Percentiles rank a stretch among this genome's conserved stretches.
phyloP scores from a whole-genome alignment of 2,888 invertebrate genomes.

The Chymomyza amoena region DNA sequence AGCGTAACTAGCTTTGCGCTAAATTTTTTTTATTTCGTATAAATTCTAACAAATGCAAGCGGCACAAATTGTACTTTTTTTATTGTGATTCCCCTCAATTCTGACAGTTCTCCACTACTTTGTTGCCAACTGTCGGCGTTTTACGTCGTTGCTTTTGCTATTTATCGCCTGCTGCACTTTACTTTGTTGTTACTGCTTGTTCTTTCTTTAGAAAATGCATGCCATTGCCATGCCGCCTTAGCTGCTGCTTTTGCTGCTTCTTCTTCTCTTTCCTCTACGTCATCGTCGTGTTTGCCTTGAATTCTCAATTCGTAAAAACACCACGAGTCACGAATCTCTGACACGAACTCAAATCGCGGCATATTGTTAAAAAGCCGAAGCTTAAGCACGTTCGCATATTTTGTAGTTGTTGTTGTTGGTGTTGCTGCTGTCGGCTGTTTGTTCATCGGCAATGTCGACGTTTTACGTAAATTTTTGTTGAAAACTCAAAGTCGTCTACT shows the following conservation, averaged over 20 bases:
- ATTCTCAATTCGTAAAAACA: slow-evolving; percentile 46
- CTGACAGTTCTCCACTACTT: neutral
- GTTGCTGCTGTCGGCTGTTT: neutral
- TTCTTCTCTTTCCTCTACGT: slow-evolving; percentile 37
- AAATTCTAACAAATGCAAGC: no score
- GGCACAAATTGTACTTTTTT: neutral
- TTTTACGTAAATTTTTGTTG: slow-evolving; percentile 65
- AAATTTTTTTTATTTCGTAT: no score
- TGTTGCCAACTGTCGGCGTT: neutral
- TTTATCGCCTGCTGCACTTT: neutral
- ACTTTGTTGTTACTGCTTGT: neutral
- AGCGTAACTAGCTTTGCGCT: no score
- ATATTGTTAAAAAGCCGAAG: neutral
- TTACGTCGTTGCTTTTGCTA: no score
- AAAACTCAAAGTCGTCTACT: slow-evolving; percentile 71
- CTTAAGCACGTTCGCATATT: slow-evolving; percentile 15
- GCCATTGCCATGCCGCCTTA: slow-evolving; percentile 44
- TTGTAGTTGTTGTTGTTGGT: slow-evolving; percentile 21
- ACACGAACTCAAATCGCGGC: slow-evolving; percentile 12
- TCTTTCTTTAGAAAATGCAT: neutral
- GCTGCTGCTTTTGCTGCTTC: slow-evolving; percentile 26
- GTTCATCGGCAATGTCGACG: slow-evolving; percentile 18
- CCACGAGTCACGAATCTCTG: slow-evolving; percentile 5
- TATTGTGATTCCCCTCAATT: neutral
- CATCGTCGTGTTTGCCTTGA: slow-evolving; percentile 64